Base-by-base conservation (phyloP, 1,140 invertebrate species). In the Colletes latitarsis region DNA sequence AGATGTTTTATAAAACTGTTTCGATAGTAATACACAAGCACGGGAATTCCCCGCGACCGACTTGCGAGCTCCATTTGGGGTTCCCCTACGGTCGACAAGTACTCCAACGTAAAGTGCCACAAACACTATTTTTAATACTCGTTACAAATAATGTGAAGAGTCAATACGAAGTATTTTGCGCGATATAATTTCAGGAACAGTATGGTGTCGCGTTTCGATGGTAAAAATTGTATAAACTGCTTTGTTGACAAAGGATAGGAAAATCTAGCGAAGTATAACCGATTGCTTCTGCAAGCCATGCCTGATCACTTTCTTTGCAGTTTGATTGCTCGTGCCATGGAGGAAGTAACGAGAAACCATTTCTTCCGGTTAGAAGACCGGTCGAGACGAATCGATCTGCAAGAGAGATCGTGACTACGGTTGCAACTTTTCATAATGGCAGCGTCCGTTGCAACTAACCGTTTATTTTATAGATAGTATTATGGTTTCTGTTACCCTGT, bases 231-330 rank as follows among this genome's bases (percentile, higher is more conserved):
- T 30, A 30, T 52, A 52, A 43, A n/a, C n/a, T n/a, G n/a, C 19
- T 1, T 60, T 17, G 46, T 6, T 3, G 15, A 17, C 5, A 53
- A 64, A n/a, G 17, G 52, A 6, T 12, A 15, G 4, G 14, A 53
- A 53, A 41, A 4, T 55, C 0, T 8, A 39, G 15, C 17, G 9
- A 52, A 63, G 60, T 63, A 75, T 66, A 64, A 19, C 8, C 62
- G 30, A 17, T 41, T 21, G 62, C 17, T 4, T 2, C 5, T 41
- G n/a, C 10, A 5, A n/a, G n/a, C 14, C 21, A 6, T 53, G 71
- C 80, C 46, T 21, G 69, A 80, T 81, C 77, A 85, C 82, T 85
- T 85, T 84, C 82, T 53, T 84, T 30, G n/a, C 30, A 57, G 58
- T 70, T 52, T 17, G 17, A 43, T 57, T 73, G 57, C 75, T 83